Evolutionary conservation across 2,797 vertebrate genomes (phyloP).

Genomic region (Cebuella pygmaea): DNA sequence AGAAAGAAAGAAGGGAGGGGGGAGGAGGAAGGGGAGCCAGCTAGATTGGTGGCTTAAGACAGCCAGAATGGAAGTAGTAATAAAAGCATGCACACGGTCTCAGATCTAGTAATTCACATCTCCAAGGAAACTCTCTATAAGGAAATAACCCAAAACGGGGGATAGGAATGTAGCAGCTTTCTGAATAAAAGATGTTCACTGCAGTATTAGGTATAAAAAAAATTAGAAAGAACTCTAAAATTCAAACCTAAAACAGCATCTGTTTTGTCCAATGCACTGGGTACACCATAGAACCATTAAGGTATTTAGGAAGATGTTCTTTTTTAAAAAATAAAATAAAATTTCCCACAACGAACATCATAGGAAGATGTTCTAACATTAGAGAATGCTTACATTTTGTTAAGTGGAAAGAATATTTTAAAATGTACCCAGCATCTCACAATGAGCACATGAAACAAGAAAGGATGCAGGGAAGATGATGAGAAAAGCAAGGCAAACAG

Average conservation of each 20-base stretch:
- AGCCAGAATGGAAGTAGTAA: neutral
- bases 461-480: neutral
- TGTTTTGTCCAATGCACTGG: neutral
- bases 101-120: neutral
- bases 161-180: neutral
- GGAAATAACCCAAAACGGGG: neutral
- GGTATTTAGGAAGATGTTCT: neutral
- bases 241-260: neutral
- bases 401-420: neutral
- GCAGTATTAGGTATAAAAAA: neutral
- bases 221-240: neutral
- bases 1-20: no score
- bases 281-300: neutral
- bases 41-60: neutral
- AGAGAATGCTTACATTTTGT: neutral
- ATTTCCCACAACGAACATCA: no score
- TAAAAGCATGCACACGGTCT: neutral
- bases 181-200: neutral
- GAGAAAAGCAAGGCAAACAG: neutral
- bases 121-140: neutral
- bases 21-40: no score
- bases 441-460: neutral
- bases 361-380: neutral
- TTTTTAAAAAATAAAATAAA: no score
- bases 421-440: neutral